Evolutionary conservation across 2,888 invertebrate species (phyloP).

Genomic region (Phlogophora meticulosa): DNA sequence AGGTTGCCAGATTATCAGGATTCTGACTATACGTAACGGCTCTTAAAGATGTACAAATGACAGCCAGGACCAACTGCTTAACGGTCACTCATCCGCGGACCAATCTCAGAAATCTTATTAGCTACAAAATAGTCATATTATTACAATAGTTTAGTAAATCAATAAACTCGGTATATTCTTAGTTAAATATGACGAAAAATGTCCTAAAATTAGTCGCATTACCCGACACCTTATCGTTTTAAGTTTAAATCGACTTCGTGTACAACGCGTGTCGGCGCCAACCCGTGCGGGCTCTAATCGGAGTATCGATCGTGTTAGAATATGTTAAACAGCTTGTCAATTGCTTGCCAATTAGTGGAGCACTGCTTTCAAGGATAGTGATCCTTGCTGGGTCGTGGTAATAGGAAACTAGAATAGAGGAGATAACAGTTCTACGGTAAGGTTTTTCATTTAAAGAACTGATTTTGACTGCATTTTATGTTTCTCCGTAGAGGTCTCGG

Average conservation of each 20-base stretch:
- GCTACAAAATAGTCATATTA: too few species aligned
- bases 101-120: too few species aligned
- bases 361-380: conserved; percentile 35
- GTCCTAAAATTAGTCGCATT: not conserved
- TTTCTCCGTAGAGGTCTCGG: not conserved
- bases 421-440: not conserved
- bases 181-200: not conserved
- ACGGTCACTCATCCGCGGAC: too few species aligned
- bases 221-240: not conserved
- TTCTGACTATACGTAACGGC: too few species aligned
- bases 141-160: not conserved
- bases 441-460: not conserved
- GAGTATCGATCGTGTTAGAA: conserved; percentile 33
- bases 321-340: conserved; percentile 51
- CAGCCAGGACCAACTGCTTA: too few species aligned
- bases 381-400: conserved; percentile 6
- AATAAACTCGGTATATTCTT: too few species aligned
- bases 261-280: conserved; percentile 6
- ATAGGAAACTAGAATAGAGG: not conserved
- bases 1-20: too few species aligned
- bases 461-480: not conserved
- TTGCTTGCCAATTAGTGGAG: conserved; percentile 46
- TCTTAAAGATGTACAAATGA: too few species aligned
- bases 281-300: conserved; percentile 25
- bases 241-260: not conserved